Base-by-base conservation (phyloP, 2,888 invertebrate genomes). In the Euplagia quadripunctaria region DNA sequence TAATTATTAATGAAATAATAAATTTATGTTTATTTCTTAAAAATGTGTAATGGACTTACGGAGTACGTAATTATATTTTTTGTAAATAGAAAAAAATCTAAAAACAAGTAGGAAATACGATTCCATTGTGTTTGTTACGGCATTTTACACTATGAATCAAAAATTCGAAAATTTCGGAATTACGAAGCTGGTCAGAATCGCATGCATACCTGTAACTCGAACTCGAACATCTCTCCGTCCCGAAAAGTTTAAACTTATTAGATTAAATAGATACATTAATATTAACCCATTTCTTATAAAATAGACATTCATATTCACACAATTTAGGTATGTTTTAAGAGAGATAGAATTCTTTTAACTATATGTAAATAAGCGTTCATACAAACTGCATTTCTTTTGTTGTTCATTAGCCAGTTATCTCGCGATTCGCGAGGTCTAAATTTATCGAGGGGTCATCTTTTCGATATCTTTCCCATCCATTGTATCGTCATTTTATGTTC, bases 391-490 rank as follows among this genome's bases (percentile, higher is more conserved):
- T 73, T 82, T 82, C 89, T 88, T 90, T 93, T 93, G 91, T 93
- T 87, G 84, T 78, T 77, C 72, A 82, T 87, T 91, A 94, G 94
- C 91, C 94, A 92, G 88, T 92, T 89, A 91, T 94, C 91, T 92
- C 89, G 90, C 85, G 87, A 92, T 95, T 95, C 91, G 94, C 95
- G 91, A 93, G 92, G 83, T 88, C 88, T 81, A 86, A 82, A 81
- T 81, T 81, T 75, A 86, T 89, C 76, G 91, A 91, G 94, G 93
- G 94, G 95, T 94, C 94, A 94, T 94, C 94, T 91, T 85, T 88
- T 87, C 87, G 88, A 93, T 93, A 92, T 89, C 88, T 90, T 91
- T 91, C 92, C 89, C 91, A 91, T 90, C 85, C 87, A 87, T 88
- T 89, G 86, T 89, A 85, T 79, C 86, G 87, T 91, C 94, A 95